Evolutionary conservation across 2,888 invertebrate species (phyloP), one percentile per base, ranked within the genome.

Genomic region (Villa cingulata): DNA sequence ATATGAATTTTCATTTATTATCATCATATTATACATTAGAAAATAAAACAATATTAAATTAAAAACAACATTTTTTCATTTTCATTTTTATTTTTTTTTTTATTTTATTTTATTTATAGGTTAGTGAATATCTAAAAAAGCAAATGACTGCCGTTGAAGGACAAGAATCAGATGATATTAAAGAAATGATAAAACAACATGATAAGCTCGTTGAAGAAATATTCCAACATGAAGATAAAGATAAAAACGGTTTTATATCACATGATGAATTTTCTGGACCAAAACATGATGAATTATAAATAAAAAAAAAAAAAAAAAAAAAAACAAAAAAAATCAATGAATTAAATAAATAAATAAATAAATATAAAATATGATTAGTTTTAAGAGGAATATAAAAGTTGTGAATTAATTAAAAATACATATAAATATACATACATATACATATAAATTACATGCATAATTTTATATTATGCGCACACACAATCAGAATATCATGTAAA

Each of bases 211-310:
- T 95, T 9, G 89, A 92, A 62, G 94, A 95, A 68, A 94, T 96
- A 62, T 95, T 96, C 80, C 88, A 90, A 64, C 92, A 94, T 65
- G 95, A 96, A 68, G 95, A 96, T 67, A 89, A 87, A 68, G 92
- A 96, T 70, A 90, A 89, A 68, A 94, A 96, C 63, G 95, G 95
- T 51, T 89, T 81, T 72, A 95, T 96, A 59, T 92, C 94, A 54
- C 89, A 90, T 71, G 87, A 86, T 43, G 95, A 96, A 71, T 96
- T 96, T 74, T 91, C 90, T 23, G 95, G 94, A 4, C 94, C 95
- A 16, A 95, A 96, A 67, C 95, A 95, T 70, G 96, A 96, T 68
- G 96, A 95, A 72, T 82, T 96, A 66, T 95, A 85, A 43, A 34
- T 15, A 12, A 32, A 32, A 12, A 32, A 32, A 32, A 32, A 32